Conservation (phyloP, 2,113 vertebrate genomes). For the Etia nguti region DNA sequence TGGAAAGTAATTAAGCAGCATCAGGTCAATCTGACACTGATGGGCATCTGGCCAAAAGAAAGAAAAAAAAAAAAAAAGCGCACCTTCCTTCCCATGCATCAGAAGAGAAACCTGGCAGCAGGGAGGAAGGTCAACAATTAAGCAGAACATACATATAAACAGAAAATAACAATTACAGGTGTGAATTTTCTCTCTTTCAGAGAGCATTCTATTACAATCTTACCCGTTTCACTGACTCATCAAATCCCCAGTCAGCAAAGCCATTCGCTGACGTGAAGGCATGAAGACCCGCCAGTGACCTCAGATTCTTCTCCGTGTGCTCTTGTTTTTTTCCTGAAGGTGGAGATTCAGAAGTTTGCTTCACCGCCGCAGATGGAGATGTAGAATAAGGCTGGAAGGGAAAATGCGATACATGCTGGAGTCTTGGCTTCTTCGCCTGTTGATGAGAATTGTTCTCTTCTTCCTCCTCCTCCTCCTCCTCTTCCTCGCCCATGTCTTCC, state of each 20-base stretch:
- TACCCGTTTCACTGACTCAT: slow-evolving; percentile 88
- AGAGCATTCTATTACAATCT: slow-evolving; percentile 10
- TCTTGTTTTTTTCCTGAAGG: slow-evolving; percentile 76
- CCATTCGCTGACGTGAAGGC: slow-evolving; percentile 64
- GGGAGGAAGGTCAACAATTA: slow-evolving; percentile 31
- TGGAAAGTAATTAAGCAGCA: slow-evolving; percentile 11
- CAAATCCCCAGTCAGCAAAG: slow-evolving; percentile 78
- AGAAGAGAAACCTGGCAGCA: background rate
- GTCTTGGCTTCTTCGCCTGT: slow-evolving; percentile 71
- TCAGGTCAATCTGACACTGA: background rate
- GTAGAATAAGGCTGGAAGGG: slow-evolving; percentile 60
- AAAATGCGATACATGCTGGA: slow-evolving; percentile 59
- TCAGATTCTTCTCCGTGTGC: slow-evolving; percentile 73
- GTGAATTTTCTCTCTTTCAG: background rate
- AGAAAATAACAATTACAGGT: background rate
- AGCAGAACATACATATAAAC: background rate
- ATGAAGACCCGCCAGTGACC: slow-evolving; percentile 60
- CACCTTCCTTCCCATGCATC: background rate
- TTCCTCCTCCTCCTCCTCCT: slow-evolving; percentile 50
- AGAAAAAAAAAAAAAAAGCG: background rate
- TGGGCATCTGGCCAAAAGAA: slow-evolving; percentile 46
- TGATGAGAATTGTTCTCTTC: slow-evolving; percentile 27
- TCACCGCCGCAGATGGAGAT: slow-evolving; percentile 14
- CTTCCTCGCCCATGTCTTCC: slow-evolving; percentile 37
- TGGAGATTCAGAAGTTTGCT: slow-evolving; percentile 55